Evolutionary conservation across 64 coral and sea anemone genomes (phyloP).

Genomic region (Actinia equina): DNA sequence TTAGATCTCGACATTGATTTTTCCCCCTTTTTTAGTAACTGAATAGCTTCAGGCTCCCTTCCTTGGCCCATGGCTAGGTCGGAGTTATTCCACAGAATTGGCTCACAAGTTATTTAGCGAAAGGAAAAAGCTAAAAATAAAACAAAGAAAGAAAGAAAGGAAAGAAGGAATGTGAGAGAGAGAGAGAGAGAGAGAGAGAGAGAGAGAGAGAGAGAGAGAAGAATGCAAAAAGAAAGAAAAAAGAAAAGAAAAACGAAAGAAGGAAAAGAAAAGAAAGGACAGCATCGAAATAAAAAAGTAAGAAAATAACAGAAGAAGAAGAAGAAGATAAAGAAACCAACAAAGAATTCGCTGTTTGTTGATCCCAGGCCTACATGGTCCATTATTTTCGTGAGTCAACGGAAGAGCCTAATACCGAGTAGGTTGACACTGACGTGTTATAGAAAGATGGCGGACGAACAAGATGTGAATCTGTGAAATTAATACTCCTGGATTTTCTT

Average conservation of each 20-base stretch:
- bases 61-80: too few species aligned
- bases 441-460: constrained; percentile 18
- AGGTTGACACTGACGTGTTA: constrained; percentile 20
- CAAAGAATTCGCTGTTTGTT: too few species aligned
- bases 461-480: not conserved
- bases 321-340: not conserved
- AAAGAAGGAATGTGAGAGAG: not conserved
- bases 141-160: not conserved
- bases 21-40: too few species aligned
- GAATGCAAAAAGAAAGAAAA: not conserved
- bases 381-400: not conserved
- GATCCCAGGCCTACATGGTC: not conserved
- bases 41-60: too few species aligned
- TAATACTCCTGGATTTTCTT: not conserved
- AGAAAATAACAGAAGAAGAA: too few species aligned
- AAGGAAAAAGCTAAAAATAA: too few species aligned
- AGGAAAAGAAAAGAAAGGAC: not conserved
- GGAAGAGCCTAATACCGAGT: constrained; percentile 1
- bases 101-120: too few species aligned
- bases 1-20: too few species aligned
- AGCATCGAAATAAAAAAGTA: too few species aligned
- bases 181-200: not conserved
- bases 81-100: too few species aligned
- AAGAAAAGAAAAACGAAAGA: not conserved
- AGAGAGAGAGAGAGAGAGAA: not conserved